These are phyloP conservation scores for Halcyon leucocephala DNA, from an alignment of 2,797 vertebrate genomes.

Conservation along the genomic window DNA sequence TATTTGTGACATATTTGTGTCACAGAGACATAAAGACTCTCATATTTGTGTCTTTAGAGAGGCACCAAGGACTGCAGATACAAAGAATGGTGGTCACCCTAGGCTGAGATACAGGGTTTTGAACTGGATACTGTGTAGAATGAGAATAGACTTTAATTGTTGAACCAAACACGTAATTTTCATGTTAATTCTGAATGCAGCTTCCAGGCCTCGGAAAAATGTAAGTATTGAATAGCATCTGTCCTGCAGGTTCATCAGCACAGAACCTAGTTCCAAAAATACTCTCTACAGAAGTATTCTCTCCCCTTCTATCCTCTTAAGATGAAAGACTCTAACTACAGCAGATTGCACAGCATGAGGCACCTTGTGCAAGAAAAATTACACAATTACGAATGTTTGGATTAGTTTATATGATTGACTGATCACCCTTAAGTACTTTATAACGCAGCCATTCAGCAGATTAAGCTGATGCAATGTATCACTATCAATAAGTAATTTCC, in stretches of 20 bases:
- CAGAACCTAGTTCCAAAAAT: background rate
- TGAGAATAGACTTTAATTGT: background rate
- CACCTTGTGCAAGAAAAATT: conserved; percentile 20
- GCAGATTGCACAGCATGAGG: background rate
- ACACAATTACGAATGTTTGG: conserved; percentile 38
- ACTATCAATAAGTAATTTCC: conserved; percentile 52
- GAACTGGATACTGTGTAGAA: background rate
- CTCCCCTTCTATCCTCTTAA: background rate
- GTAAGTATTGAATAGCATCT: background rate
- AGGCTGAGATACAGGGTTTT: background rate
- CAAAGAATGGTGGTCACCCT: background rate
- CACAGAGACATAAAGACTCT: no score
- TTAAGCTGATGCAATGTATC: conserved; percentile 29
- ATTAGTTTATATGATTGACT: conserved; percentile 45
- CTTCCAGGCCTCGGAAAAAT: background rate
- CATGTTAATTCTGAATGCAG: background rate
- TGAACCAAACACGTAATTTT: background rate
- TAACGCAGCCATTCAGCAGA: conserved; percentile 42
- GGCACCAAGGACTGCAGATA: background rate
- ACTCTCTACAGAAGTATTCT: background rate
- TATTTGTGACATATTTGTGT: background rate
- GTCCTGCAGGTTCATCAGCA: background rate
- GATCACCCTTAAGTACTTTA: conserved; percentile 59
- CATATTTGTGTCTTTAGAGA: background rate
- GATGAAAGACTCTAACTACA: conserved; percentile 17